phyloP scores from a whole-genome alignment of 2,888 invertebrate species.

The Lasioglossum morio region DNA sequence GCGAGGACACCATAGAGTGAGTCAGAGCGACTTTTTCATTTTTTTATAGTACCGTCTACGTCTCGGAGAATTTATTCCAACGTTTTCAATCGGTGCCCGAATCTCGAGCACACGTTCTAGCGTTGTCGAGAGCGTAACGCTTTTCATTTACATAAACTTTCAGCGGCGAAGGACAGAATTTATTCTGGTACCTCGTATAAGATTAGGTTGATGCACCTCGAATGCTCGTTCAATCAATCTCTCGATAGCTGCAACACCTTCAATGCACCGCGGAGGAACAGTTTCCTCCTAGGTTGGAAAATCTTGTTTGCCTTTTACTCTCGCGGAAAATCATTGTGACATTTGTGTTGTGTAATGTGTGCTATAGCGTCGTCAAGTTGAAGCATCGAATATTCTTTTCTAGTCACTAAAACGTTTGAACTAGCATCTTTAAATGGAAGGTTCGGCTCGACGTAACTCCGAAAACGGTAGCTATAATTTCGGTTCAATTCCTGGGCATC shows the following conservation, averaged over 20 bases:
- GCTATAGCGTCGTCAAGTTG: background rate
- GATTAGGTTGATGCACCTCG: conserved; percentile 5
- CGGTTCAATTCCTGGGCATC: background rate
- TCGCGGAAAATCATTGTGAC: background rate
- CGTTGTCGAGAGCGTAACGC: background rate
- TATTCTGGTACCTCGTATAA: conserved; percentile 7
- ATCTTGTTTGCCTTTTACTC: background rate
- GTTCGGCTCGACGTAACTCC: background rate
- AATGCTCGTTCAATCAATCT: background rate
- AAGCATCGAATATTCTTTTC: background rate
- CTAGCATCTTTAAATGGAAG: background rate
- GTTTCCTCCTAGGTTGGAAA: background rate
- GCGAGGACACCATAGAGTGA: background rate
- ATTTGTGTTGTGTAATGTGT: background rate
- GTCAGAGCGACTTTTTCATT: background rate
- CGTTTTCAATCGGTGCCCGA: background rate
- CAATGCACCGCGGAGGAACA: background rate
- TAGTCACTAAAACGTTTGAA: background rate
- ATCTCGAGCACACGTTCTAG: background rate
- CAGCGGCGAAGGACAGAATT: background rate
- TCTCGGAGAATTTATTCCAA: background rate
- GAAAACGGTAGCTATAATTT: background rate
- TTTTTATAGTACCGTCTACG: background rate
- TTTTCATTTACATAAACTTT: background rate
- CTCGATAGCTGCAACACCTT: background rate